These are phyloP conservation scores for Heteractis magnifica DNA, from an alignment of 92 coral and sea anemone genomes.

Conservation along the genomic window DNA sequence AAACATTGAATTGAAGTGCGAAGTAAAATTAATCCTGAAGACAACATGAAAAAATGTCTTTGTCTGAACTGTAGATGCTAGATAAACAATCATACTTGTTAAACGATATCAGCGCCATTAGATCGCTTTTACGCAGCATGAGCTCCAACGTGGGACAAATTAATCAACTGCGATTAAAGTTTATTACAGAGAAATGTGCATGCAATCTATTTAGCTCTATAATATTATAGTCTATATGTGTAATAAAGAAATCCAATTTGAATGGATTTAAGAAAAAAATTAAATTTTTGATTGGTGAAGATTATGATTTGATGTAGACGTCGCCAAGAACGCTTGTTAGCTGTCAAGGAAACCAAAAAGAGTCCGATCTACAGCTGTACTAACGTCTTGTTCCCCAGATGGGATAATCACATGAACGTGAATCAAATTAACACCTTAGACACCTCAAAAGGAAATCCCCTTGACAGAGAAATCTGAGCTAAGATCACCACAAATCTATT, in stretches of 20 bases:
- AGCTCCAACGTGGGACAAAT: neutral
- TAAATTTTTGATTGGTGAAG: neutral
- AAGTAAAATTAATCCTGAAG: neutral
- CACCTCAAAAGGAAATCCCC: neutral
- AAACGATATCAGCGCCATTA: neutral
- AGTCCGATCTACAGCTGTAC: neutral
- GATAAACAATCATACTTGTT: neutral
- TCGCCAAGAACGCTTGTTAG: conserved; percentile 3
- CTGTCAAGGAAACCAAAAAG: conserved; percentile 4
- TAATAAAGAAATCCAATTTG: neutral
- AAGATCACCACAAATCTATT: neutral
- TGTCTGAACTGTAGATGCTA: neutral
- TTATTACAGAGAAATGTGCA: neutral
- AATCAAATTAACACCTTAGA: neutral
- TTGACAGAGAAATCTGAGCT: neutral
- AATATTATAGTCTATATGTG: neutral
- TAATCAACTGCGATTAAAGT: neutral
- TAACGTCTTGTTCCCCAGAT: neutral
- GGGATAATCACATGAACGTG: neutral
- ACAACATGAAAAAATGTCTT: neutral
- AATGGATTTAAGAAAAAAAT: neutral
- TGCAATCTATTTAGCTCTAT: neutral
- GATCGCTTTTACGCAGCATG: neutral
- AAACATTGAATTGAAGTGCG: neutral
- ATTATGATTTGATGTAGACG: neutral